Percentiles rank a stretch among this genome's conserved stretches.
phyloP scores from a whole-genome alignment of 2,113 vertebrate genomes.

The Ariopsis seemanni region DNA sequence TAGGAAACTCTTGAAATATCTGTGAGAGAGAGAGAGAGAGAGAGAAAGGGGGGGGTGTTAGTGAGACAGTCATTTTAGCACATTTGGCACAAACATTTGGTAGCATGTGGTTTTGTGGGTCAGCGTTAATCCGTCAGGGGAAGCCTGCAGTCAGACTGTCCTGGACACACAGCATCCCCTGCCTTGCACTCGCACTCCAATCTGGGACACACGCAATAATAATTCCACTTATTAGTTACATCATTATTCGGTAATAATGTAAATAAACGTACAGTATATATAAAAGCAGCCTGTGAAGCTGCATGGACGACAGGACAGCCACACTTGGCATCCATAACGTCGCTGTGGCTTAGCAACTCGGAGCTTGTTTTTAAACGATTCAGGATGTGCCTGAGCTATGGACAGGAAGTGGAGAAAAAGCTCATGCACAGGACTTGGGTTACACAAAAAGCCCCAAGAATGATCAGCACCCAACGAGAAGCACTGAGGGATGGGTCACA shows the following conservation, averaged over 20 bases:
- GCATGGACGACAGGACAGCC: not conserved
- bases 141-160: not conserved
- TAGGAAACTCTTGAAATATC: conserved; percentile 85
- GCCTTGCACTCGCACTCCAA: not conserved
- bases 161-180: conserved; percentile 34
- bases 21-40: conserved; percentile 66
- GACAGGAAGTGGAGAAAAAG: conserved; percentile 9
- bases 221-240: not conserved
- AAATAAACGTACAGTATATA: not conserved
- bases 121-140: conserved; percentile 36
- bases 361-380: not conserved
- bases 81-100: conserved; percentile 37
- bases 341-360: not conserved
- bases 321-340: not conserved
- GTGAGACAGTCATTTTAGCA: conserved; percentile 41
- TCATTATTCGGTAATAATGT: not conserved
- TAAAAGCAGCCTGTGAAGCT: not conserved
- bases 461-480: not conserved
- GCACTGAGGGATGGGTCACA: not conserved
- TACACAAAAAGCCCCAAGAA: conserved; percentile 27
- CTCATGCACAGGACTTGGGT: not conserved
- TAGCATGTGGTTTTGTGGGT: conserved; percentile 52
- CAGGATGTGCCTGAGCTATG: not conserved
- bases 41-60: conserved; percentile 36
- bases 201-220: conserved; percentile 4